phyloP scores from a whole-genome alignment of 2,113 vertebrate species.

The Zosterops pallidus region DNA sequence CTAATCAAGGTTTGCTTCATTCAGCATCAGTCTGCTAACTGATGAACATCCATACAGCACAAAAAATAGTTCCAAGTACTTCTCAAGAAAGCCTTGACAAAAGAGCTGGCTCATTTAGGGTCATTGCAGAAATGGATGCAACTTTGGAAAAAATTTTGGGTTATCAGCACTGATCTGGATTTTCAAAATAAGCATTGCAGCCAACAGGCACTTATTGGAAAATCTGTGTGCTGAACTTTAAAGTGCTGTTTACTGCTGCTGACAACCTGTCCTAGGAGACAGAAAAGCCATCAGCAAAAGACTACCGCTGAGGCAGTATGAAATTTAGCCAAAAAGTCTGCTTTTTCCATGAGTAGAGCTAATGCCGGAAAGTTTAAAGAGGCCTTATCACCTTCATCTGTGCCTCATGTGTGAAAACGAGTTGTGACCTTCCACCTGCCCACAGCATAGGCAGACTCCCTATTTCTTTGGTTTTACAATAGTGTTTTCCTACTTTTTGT shows the following conservation, averaged over 20 bases:
- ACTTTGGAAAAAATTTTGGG: background rate
- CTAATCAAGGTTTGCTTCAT: background rate
- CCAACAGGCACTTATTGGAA: slow-evolving; percentile 1
- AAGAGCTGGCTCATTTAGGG: background rate
- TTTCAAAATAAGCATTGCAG: slow-evolving; percentile 10
- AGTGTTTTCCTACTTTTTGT: slow-evolving; percentile 52
- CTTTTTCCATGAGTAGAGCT: slow-evolving; percentile 44
- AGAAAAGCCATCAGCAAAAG: slow-evolving; percentile 35
- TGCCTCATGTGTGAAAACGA: slow-evolving; percentile 55
- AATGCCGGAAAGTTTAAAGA: slow-evolving; percentile 51
- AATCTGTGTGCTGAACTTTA: background rate
- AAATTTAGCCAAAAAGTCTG: slow-evolving; percentile 39
- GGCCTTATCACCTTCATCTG: slow-evolving; percentile 38
- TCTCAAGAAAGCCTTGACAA: background rate
- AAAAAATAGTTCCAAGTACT: background rate
- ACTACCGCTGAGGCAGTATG: background rate
- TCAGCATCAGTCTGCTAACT: background rate
- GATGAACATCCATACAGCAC: background rate
- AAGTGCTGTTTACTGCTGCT: background rate
- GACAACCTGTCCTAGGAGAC: background rate
- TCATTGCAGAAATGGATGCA: background rate
- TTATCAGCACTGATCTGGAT: background rate
- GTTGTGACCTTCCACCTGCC: slow-evolving; percentile 48
- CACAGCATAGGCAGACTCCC: slow-evolving; percentile 16
- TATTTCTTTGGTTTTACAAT: slow-evolving; percentile 51